Percentiles rank a stretch among this genome's conserved stretches.
These are phyloP conservation scores for Cherax quadricarinatus DNA, from an alignment of 1,140 invertebrate genomes.

Conservation along the genomic window DNA sequence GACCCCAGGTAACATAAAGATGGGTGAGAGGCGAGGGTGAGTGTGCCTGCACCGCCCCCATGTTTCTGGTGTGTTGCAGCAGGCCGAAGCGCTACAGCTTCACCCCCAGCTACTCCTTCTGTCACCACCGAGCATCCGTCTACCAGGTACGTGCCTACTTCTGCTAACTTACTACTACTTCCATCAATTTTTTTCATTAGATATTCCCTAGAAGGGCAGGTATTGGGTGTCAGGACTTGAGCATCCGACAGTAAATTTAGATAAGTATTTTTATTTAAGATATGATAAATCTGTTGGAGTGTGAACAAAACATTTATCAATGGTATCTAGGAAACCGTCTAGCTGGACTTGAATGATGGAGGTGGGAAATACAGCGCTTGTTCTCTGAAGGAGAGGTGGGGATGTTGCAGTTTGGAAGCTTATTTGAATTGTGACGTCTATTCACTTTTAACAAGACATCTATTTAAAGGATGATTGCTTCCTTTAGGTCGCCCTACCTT, in stretches of 20 bases:
- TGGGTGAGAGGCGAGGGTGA: neutral
- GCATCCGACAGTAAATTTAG: neutral
- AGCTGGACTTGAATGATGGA: no score
- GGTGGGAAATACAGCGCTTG: no score
- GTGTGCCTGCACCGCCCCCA: neutral
- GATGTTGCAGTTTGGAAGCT: no score
- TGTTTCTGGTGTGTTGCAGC: slow-evolving; percentile 62
- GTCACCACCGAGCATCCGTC: slow-evolving; percentile 50
- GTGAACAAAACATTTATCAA: neutral
- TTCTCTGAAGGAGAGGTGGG: no score
- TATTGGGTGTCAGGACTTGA: neutral
- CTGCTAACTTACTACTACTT: no score
- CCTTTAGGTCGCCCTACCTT: no score
- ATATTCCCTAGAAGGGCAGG: neutral
- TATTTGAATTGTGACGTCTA: no score
- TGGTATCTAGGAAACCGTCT: no score
- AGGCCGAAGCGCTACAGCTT: slow-evolving; percentile 59
- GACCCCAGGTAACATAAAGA: no score
- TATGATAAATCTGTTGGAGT: neutral
- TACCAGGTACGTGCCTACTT: neutral
- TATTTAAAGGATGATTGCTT: no score
- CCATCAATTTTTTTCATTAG: no score
- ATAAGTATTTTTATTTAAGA: neutral
- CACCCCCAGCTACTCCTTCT: slow-evolving; percentile 65
- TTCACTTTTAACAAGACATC: no score